Evolutionary conservation across 2,888 invertebrate genomes (phyloP), one percentile per base, ranked within the genome.

Genomic region (Lydus trimaculatus): DNA sequence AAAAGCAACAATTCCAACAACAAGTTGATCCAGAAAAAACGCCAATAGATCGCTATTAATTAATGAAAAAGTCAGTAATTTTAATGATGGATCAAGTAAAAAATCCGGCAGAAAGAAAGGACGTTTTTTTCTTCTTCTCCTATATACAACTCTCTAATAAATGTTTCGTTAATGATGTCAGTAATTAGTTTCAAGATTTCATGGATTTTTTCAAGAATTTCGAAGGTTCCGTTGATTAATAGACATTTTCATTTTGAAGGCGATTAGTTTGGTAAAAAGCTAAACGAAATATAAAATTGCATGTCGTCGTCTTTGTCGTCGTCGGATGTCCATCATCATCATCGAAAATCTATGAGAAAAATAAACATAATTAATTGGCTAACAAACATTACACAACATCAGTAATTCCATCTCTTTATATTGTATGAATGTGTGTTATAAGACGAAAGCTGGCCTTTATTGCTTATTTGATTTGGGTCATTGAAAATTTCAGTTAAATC

Each of bases 391-490:
- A 61, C 70, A 66, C 70, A 66, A 56, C 25, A 56, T 28, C 15
- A 9, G 0, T 13, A 23, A 3, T 11, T 20, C 23, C n/a, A n/a
- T n/a, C 4, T 23, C 52, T 25, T 48, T 20, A 33, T 62, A 43
- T 61, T 43, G 48, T 48, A 20, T 20, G 17, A 43, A 43, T 56
- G 48, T 52, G 36, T 58, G 63, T 60, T 69, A 66, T 62, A 70
- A 66, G 70, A 67, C 60, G 70, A 70, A 70, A 70, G 70, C 70
- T 70, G 70, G 61, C 66, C 66, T 70, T 66, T 61, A 60, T 64
- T 62, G 63, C 63, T 63, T 52, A 65, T 65, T 64, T 52, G 59
- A 65, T 69, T 65, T 67, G 62, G 70, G 70, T 70, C 70, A 70
- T 67, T 70, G 70, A 66, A 65, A 70, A 39, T 61, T 61, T 58